Conservation (phyloP, 2,888 invertebrate species). For the Synergus laeviventris region DNA sequence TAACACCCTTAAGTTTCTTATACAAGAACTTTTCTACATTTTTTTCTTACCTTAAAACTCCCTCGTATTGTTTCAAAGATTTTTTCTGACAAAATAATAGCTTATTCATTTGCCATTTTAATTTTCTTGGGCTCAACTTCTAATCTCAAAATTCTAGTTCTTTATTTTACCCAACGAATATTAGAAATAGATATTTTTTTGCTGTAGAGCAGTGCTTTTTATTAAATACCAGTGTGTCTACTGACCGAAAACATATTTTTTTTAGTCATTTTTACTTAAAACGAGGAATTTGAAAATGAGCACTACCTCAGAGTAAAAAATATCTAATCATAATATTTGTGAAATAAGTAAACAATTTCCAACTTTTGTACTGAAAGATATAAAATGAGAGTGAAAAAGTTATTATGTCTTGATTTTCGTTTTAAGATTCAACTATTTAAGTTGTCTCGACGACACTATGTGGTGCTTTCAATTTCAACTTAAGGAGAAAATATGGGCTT, state of each 20-base stretch:
- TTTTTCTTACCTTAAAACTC: not conserved
- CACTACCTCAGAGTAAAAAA: no score
- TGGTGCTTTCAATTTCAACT: constrained; percentile 28
- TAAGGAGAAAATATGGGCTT: constrained; percentile 12
- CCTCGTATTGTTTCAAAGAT: not conserved
- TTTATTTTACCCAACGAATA: no score
- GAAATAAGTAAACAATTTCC: not conserved
- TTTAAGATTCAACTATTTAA: not conserved
- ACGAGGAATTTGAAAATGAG: no score
- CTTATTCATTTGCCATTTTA: not conserved
- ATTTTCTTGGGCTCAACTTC: no score
- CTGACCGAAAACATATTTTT: no score
- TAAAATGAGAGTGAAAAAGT: not conserved
- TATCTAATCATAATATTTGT: no score
- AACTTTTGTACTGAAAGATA: not conserved
- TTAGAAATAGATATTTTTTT: no score
- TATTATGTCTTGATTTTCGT: not conserved
- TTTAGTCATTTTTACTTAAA: no score
- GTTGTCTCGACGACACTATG: not conserved
- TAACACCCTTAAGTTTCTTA: not conserved
- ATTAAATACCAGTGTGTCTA: no score
- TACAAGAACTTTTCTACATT: not conserved
- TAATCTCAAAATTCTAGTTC: no score
- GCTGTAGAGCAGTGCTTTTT: no score
- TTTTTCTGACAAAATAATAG: not conserved